Base-by-base conservation (phyloP, 37 sponge, comb jelly and placozoan genomes). In the Ianthella basta region DNA sequence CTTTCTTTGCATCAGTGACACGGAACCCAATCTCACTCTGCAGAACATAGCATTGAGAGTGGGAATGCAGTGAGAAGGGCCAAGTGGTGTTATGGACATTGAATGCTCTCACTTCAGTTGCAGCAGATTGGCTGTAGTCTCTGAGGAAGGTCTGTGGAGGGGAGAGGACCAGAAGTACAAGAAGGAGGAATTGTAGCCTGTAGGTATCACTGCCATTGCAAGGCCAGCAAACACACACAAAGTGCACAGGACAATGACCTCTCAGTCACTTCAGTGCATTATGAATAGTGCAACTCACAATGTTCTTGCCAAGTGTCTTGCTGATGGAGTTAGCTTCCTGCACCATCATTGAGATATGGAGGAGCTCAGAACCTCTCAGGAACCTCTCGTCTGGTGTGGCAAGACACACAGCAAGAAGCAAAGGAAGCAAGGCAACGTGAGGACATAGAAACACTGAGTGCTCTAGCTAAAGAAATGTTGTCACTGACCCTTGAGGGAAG, bases 241-340 rank as follows among this genome's bases (percentile, higher is more conserved):
- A n/a, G n/a, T n/a, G n/a, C n/a, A n/a, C n/a, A n/a, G n/a, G n/a
- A 64, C 27, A 30, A 29, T 29, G 8, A n/a, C n/a, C 66, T 20
- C 50, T 44, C 50, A 44, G 50, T 10, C 50, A 44, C 50, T 10
- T 8, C 50, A 32, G 8, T 64, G 30, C 6, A 3, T 64, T 64
- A 10, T 64, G 30, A 64, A 30, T 30, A 64, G 6, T 44, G 50
- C 8, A 44, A 75, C 78, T 36, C n/a, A 75, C 78, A 53, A 75
- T 75, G 78, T 75, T 81, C 55, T 83, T 95, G 57, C 75, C 66
- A 56, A 95, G 92, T 19, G 53, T 60, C 55, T 72, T 74, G 81
- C 91, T 87, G 57, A 95, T 89, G 60, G 85, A 87, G 33, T 90
- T 87, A 30, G 96, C 96, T 72, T 95, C 96, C 40, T 89, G 90